Evolutionary conservation across 2,113 vertebrate genomes (phyloP), one percentile per base, ranked within the genome.

Genomic region (Andinoacara biseriatus): DNA sequence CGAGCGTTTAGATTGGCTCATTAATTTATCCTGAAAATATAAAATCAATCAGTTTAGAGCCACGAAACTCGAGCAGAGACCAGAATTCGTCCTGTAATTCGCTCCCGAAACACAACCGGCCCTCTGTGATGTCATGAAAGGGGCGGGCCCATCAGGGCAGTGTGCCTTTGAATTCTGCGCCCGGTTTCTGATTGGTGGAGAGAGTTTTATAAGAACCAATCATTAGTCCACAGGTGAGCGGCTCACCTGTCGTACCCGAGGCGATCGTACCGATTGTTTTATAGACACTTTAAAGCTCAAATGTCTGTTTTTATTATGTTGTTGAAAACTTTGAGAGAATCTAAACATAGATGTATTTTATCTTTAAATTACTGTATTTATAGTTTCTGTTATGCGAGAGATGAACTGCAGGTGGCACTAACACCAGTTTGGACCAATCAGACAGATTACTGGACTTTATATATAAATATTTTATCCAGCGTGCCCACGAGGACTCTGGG

Each of bases 341-440:
- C 63, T 81, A 61, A 84, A 82, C 59, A 63, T 31, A 67, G 24
- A 43, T 20, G 26, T 18, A 75, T 86, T 82, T 78, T 84, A 76
- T 69, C 59, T 52, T 83, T 78, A 52, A 80, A 8, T 79, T 33
- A 22, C 78, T 20, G 33, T 82, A 65, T 85, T 87, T 59, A 15
- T 58, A 87, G n/a, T 75, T 74, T 20, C 57, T 40, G 58, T 11
- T 46, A 14, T 33, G 46, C 22, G 43, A 7, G 8, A 14, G 46
- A 46, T 11, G 3, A 17, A 3, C 46, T 63, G 80, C 26, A 82
- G 49, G 81, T 61, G 81, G 74, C 52, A 52, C 59, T 58, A 18
- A 49, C 43, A 69, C 17, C 35, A 38, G 61, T 69, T 46, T 0
- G 43, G 60, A 67, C 59, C 67, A 57, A n/a, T 78, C 7, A 43